Evolutionary conservation across 2,113 vertebrate species (phyloP).

Genomic region (Pelmatolapia mariae): DNA sequence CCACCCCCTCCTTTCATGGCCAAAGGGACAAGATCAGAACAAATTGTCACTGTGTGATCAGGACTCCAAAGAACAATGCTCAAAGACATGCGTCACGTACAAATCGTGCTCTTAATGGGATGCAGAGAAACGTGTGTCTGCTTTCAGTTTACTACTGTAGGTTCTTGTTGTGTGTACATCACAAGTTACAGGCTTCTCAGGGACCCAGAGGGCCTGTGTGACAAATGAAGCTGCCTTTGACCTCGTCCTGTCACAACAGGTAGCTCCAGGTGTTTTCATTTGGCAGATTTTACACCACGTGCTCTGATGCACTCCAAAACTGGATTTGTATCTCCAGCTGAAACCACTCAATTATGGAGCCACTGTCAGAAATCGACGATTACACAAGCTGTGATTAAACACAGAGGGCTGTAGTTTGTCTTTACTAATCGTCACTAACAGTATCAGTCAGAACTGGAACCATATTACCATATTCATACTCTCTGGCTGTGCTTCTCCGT

Average conservation of each 20-base stretch:
- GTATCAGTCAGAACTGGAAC: background rate
- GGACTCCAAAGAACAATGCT: background rate
- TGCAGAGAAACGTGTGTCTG: background rate
- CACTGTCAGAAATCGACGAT: no score
- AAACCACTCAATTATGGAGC: background rate
- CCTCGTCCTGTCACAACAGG: background rate
- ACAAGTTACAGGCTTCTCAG: background rate
- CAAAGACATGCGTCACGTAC: background rate
- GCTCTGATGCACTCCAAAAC: background rate
- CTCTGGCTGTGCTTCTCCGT: background rate
- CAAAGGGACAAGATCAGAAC: slow-evolving; percentile 34
- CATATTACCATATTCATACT: background rate
- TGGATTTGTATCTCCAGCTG: background rate
- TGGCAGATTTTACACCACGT: background rate
- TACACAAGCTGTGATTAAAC: background rate
- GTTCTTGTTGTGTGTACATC: background rate
- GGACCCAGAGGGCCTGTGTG: no score
- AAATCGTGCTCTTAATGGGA: background rate
- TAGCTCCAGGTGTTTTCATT: background rate
- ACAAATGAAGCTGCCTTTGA: background rate
- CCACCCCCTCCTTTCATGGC: background rate
- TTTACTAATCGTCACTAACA: background rate
- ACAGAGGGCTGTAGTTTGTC: background rate
- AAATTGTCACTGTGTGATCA: slow-evolving; percentile 42
- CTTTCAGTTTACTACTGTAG: background rate